Conservation (phyloP, 2,888 invertebrate genomes). For the Caenorhabditis wallacei region DNA sequence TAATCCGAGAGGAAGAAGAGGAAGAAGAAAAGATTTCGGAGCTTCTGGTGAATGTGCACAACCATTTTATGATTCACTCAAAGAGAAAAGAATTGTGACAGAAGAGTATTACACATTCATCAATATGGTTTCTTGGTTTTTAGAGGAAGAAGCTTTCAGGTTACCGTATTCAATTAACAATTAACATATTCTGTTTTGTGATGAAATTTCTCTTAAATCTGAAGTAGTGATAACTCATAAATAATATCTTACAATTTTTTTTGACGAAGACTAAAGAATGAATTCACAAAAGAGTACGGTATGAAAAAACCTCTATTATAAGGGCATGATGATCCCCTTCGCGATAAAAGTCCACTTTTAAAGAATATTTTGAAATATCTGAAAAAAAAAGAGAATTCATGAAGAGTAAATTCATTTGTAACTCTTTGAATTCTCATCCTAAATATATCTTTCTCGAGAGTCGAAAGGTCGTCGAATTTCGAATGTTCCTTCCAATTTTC, state of each 20-base stretch:
- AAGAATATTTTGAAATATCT: background rate
- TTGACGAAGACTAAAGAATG: no score
- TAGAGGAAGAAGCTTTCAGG: no score
- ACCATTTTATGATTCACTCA: conserved; percentile 27
- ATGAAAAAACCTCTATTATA: no score
- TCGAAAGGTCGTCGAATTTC: conserved; percentile 31
- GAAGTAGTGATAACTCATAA: no score
- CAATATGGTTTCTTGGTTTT: background rate
- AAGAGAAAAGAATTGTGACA: background rate
- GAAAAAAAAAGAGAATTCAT: no score
- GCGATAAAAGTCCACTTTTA: background rate
- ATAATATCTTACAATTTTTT: no score
- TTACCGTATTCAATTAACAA: no score
- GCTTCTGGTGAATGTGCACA: conserved; percentile 23
- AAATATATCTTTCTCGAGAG: conserved; percentile 13
- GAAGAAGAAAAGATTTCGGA: background rate
- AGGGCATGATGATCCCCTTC: no score
- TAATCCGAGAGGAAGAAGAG: conserved; percentile 11
- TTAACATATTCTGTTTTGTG: no score
- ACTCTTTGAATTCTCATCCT: background rate
- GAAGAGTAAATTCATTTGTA: no score
- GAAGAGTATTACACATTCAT: conserved; percentile 2
- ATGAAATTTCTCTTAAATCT: no score
- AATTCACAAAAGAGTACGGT: no score
- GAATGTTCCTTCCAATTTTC: conserved; percentile 36